Percentiles rank a stretch among this genome's conserved stretches.
Evolutionary conservation across 1,140 invertebrate species (phyloP).

Genomic region (Heliconius congener): DNA sequence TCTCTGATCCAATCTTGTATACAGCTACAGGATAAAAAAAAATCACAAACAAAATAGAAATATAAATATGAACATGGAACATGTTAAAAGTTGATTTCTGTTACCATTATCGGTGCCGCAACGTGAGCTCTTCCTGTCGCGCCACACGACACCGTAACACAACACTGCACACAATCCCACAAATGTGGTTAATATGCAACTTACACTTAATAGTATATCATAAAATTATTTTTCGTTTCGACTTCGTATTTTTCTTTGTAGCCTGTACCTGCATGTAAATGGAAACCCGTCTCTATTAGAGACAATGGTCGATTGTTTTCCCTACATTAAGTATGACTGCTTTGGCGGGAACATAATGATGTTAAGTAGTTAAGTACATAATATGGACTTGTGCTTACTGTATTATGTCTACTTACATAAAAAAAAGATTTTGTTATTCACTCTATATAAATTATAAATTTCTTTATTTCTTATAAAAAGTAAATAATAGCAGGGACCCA

Average conservation of each 20-base stretch:
- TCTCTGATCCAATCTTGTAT: neutral
- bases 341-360: constrained; percentile 4
- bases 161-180: constrained; percentile 37
- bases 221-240: constrained; percentile 2
- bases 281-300: neutral
- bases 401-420: constrained; percentile 2
- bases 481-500: too few species aligned
- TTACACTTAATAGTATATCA: constrained; percentile 25
- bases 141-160: constrained; percentile 42
- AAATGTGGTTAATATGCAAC: constrained; percentile 41
- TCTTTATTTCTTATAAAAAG: too few species aligned
- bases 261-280: constrained; percentile 15
- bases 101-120: constrained; percentile 50
- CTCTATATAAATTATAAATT: neutral
- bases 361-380: constrained; percentile 1
- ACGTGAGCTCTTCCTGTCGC: constrained; percentile 55
- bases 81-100: constrained; percentile 41
- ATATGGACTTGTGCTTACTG: neutral
- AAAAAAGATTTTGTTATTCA: neutral
- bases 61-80: constrained; percentile 42
- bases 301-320: constrained; percentile 18
- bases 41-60: constrained; percentile 17
- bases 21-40: neutral
- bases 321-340: constrained; percentile 3
- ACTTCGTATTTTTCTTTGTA: constrained; percentile 6